These are phyloP conservation scores for Ommatoiulus sabulosus DNA, from an alignment of 2,888 invertebrate genomes.

Conservation along the genomic window DNA sequence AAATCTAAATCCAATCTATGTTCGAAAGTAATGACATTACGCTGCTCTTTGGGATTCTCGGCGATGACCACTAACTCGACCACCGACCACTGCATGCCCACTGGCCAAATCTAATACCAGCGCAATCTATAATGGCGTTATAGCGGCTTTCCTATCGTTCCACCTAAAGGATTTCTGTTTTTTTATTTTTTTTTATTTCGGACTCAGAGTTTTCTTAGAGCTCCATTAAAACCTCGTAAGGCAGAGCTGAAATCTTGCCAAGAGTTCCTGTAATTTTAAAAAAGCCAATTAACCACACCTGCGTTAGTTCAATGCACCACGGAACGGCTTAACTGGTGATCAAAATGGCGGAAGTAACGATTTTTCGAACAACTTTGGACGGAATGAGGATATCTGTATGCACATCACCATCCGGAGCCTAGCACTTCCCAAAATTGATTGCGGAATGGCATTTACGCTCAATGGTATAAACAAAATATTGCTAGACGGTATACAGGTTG, in stretches of 20 bases:
- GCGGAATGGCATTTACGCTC: too few species aligned
- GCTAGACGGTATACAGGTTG: too few species aligned
- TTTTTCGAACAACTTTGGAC: too few species aligned
- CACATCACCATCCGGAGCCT: too few species aligned
- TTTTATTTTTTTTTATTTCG: background rate
- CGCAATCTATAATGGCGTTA: slow-evolving; percentile 32
- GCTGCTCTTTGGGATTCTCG: slow-evolving; percentile 32
- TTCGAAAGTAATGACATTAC: slow-evolving; percentile 44
- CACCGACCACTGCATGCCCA: slow-evolving; percentile 39
- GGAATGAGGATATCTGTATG: too few species aligned
- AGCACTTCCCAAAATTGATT: too few species aligned
- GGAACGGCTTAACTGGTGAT: too few species aligned
- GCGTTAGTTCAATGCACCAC: background rate
- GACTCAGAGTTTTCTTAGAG: background rate
- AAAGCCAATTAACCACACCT: slow-evolving; percentile 19
- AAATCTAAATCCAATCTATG: slow-evolving; percentile 47
- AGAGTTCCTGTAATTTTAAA: background rate
- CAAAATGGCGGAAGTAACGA: too few species aligned
- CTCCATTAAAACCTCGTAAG: background rate
- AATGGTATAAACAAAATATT: too few species aligned
- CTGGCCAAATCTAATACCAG: slow-evolving; percentile 45
- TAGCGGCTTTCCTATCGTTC: background rate
- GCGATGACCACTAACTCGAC: slow-evolving; percentile 26
- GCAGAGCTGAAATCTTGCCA: background rate
- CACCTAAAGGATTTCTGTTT: background rate